Percentiles rank a stretch among this genome's conserved stretches.
Evolutionary conservation across 1,140 invertebrate species (phyloP).

Genomic region (Ips typographus): DNA sequence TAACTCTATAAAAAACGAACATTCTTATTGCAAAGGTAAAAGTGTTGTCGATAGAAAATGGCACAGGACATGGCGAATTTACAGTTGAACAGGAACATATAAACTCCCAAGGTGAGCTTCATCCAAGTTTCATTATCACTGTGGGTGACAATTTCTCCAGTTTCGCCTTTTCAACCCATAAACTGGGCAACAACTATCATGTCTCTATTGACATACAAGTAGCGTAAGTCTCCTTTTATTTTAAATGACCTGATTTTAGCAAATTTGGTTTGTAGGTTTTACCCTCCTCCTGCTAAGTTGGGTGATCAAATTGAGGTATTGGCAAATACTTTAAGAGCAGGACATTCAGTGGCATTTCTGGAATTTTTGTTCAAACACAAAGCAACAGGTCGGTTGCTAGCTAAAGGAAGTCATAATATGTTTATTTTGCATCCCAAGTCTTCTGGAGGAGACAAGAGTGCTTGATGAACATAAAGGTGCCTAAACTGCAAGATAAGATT

Average conservation of each 20-base stretch:
- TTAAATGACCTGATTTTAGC: background rate
- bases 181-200: conserved; percentile 59
- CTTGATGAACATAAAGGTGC: too few species aligned
- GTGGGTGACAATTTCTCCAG: conserved; percentile 83
- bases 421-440: conserved; percentile 54
- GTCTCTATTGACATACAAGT: conserved; percentile 75
- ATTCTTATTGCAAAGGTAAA: conserved; percentile 58
- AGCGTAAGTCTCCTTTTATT: conserved; percentile 53
- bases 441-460: too few species aligned
- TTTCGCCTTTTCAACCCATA: conserved; percentile 71
- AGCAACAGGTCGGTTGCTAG: conserved; percentile 66
- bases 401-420: conserved; percentile 76
- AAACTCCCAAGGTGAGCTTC: conserved; percentile 74
- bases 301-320: conserved; percentile 81
- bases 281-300: conserved; percentile 66
- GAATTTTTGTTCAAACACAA: conserved; percentile 74
- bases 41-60: conserved; percentile 67
- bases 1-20: background rate
- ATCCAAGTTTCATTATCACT: conserved; percentile 82
- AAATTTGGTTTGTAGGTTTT: conserved; percentile 55
- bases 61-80: conserved; percentile 73
- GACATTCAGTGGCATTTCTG: conserved; percentile 76
- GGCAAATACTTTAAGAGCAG: conserved; percentile 71
- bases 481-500: too few species aligned
- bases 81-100: conserved; percentile 73